Base-by-base conservation (phyloP, 2,888 invertebrate genomes). In the Mythimna pallens region DNA sequence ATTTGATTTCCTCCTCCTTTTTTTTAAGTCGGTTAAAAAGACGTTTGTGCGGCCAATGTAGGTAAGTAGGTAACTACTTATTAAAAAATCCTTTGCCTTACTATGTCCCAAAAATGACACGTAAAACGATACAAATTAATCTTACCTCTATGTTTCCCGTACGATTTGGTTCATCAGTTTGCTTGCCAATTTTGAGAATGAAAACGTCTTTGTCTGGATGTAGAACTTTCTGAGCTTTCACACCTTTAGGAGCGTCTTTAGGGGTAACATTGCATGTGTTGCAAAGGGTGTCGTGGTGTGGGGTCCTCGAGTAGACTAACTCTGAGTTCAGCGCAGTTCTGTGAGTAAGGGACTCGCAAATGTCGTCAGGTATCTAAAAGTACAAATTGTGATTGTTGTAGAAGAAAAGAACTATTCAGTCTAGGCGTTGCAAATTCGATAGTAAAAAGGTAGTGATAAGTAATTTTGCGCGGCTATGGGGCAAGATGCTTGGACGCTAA, bases 191-290 rank as follows among this genome's bases (percentile, higher is more conserved):
- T 86, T 97, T 97, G 63, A 98, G 92, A 7, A 98, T 94, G 82
- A 98, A 98, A 0, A 98, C 97, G 84, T 98, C 98, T 85, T 97
- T 97, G 66, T 98, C 97, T 0, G 97, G 97, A 85, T 98, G 97
- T 0, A 97, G 90, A 7, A 97, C 93, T 86, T 97, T 97, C 20
- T 97, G 96, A 7, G 97, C 96, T 70, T 96, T 91, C 0, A 97
- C 96, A 0, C 97, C 97, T 80, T 96, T 97, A 0, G 97, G 95
- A 0, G 96, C 95, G 22, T 95, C 94, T 40, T 90, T 92, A 0
- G 96, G 96, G 0, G 97, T 97, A 0, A 96, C 93, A 79, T 96
- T 95, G 83, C 95, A 96, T 0, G 93, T 84, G 40, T 89, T 89
- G 81, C 95, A 96, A 9, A 94, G 72, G 0, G 87, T 89, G 10